phyloP scores from a whole-genome alignment of 1,140 invertebrate species.

The Antheraea mylitta region DNA sequence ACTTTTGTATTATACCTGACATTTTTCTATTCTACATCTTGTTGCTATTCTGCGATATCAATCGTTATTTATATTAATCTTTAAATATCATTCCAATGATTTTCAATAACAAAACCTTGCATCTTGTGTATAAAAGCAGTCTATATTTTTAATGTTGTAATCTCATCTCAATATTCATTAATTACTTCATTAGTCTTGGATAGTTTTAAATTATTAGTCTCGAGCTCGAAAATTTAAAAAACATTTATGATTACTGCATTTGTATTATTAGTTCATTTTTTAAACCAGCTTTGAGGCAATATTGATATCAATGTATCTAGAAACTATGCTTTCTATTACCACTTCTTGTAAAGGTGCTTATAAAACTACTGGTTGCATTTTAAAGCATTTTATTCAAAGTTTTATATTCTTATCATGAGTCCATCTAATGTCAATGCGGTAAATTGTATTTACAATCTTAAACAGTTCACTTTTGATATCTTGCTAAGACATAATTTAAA shows the following conservation, averaged over 20 bases:
- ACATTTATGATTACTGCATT: not conserved
- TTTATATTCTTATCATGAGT: too few species aligned
- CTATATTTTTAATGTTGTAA: slow-evolving; percentile 1
- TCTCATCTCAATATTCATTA: not conserved
- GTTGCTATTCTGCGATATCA: not conserved
- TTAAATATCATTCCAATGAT: not conserved
- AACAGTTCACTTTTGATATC: too few species aligned
- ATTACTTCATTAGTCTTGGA: not conserved
- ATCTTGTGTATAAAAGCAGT: not conserved
- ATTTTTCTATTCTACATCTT: not conserved
- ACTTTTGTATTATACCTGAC: not conserved
- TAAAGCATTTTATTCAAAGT: too few species aligned
- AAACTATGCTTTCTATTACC: too few species aligned
- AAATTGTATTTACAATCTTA: too few species aligned
- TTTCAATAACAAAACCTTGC: slow-evolving; percentile 4
- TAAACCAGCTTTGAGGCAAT: not conserved
- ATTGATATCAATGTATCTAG: not conserved
- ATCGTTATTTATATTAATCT: not conserved
- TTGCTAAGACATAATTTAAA: too few species aligned
- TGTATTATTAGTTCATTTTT: not conserved
- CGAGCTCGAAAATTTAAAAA: not conserved
- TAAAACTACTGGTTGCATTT: too few species aligned
- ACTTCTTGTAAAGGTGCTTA: too few species aligned
- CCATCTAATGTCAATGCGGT: too few species aligned
- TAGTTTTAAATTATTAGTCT: not conserved